Conservation (phyloP, 2,113 vertebrate species). For the Urocynchramus pylzowi region DNA sequence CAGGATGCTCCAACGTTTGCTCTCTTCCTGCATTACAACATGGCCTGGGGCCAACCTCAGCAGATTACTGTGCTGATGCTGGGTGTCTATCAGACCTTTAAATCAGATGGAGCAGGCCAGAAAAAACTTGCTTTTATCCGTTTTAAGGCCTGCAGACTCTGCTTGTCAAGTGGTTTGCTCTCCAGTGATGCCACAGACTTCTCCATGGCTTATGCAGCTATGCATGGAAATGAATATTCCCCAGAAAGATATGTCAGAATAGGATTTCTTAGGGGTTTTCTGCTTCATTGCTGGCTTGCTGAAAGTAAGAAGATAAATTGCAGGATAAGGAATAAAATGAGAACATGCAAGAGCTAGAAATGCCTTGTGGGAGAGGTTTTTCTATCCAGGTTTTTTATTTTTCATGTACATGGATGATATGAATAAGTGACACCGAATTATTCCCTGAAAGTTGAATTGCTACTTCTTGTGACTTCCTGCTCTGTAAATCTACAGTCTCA, state of each 20-base stretch:
- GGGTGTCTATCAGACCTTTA: constrained; percentile 37
- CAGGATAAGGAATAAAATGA: constrained; percentile 11
- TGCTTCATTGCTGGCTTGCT: constrained; percentile 1
- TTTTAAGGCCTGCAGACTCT: background rate
- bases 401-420: background rate
- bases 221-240: background rate
- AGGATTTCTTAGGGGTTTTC: background rate
- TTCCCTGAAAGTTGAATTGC: background rate
- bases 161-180: background rate
- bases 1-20: background rate
- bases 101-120: constrained; percentile 34
- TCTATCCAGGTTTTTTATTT: background rate
- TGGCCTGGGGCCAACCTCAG: constrained; percentile 30
- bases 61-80: background rate
- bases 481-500: background rate
- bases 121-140: constrained; percentile 35
- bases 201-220: background rate
- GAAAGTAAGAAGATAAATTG: constrained; percentile 14
- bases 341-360: background rate
- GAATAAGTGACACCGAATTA: constrained; percentile 2
- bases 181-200: constrained; percentile 30
- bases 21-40: constrained; percentile 1
- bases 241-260: constrained; percentile 7
- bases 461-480: constrained; percentile 3
- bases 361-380: background rate